Base-by-base conservation (phyloP, 2,113 vertebrate species). In the Octodon degus region DNA sequence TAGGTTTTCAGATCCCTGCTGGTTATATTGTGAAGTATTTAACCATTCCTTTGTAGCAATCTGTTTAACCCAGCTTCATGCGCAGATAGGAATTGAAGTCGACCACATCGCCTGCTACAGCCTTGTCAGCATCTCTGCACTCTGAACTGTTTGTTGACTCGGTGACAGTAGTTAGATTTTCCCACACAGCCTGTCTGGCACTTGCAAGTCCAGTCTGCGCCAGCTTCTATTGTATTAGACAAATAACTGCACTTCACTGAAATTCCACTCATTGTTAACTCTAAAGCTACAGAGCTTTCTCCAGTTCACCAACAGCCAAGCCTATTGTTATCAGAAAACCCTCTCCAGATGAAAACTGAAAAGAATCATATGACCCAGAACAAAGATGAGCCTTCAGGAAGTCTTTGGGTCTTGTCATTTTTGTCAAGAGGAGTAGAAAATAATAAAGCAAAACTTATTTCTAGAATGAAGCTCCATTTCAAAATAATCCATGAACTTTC, bases 321-420 rank as follows among this genome's bases (percentile, higher is more conserved):
- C 55, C 97, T 97, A 98, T 98, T 99, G 98, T 98, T 98, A 96
- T 96, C 94, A 88, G 97, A 98, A 98, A 98, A 98, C 93, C 96
- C 95, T 98, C 98, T 98, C 97, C 98, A 98, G 98, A 98, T 97
- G 98, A 97, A 98, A 98, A 98, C 98, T 98, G 97, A 98, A 99
- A 98, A 98, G 98, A 98, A 97, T 98, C 97, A 98, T 97, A 97
- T 98, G 98, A 98, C 98, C 98, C 98, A 98, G 98, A 98, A 98
- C 98, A 95, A 97, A 98, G 98, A 98, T 98, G 98, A 99, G 98
- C 95, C 97, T 98, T 98, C 98, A 98, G 98, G 98, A 99, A 99
- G 98, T 98, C 98, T 98, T 98, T 97, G 97, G 97, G 96, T 91
- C 98, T 98, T 98, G 97, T 98, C 95, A 96, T 98, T 98, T 97